A percentile compares a stretch with the other conserved stretches of the same genome.
Evolutionary conservation across 2,888 invertebrate genomes (phyloP).

Genomic region (Sympetrum striolatum): DNA sequence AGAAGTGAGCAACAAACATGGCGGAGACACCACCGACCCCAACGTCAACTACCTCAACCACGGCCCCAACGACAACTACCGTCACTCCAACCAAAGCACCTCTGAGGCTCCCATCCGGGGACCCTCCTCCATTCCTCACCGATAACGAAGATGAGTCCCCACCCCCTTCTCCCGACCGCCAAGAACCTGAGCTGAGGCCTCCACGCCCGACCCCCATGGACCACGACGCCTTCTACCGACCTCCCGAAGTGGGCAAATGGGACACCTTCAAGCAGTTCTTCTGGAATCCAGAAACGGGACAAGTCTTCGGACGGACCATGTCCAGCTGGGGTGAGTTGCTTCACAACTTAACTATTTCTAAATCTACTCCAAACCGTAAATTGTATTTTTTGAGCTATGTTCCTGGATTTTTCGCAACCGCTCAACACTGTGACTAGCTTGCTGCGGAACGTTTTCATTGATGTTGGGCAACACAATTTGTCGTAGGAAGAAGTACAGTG

Average conservation of each 20-base stretch:
- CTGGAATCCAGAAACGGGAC: conserved; percentile 76
- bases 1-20: not conserved
- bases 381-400: no score
- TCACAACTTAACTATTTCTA: not conserved
- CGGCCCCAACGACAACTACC: not conserved
- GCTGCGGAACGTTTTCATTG: no score
- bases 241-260: conserved; percentile 66
- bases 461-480: no score
- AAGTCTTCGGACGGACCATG: conserved; percentile 78
- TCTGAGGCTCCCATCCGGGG: conserved; percentile 10
- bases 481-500: no score
- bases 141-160: conserved; percentile 64
- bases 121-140: conserved; percentile 46
- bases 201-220: not conserved
- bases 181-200: conserved; percentile 61
- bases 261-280: conserved; percentile 72
- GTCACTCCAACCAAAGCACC: not conserved
- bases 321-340: conserved; percentile 82
- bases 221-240: conserved; percentile 69
- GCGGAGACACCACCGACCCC: not conserved
- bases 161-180: conserved; percentile 58
- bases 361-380: no score
- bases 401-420: no score
- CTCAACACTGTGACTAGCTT: no score
- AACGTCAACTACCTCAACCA: not conserved